Conservation (phyloP, 2,888 invertebrate genomes). For the Neoitamus cyanurus region DNA sequence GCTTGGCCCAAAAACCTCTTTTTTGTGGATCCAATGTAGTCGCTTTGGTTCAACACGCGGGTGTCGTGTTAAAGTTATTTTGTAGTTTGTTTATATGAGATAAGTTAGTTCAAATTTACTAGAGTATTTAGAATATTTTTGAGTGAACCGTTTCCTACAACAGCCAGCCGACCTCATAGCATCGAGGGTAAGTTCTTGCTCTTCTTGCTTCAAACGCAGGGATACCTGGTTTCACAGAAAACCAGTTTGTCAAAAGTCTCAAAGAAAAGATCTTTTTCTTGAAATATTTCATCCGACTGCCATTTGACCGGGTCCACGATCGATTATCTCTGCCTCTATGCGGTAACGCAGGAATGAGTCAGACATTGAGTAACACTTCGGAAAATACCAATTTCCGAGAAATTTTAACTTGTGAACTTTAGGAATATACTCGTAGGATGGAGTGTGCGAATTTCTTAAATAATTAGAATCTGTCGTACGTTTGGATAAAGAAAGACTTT, state of each 20-base stretch:
- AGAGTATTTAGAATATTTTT: not conserved
- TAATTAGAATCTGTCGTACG: not conserved
- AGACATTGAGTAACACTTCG: not conserved
- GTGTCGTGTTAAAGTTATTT: conserved; percentile 22
- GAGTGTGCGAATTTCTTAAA: not conserved
- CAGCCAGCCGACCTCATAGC: not conserved
- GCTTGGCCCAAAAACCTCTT: not conserved
- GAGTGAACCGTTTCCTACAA: conserved; percentile 2
- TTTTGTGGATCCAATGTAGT: conserved; percentile 48
- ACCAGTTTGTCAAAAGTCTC: not conserved
- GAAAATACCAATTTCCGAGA: not conserved
- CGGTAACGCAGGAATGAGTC: not conserved
- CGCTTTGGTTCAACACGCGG: conserved; percentile 41
- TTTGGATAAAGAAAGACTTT: too few species aligned
- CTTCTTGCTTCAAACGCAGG: not conserved
- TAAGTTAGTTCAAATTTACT: not conserved
- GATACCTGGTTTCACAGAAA: not conserved
- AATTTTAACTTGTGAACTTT: not conserved
- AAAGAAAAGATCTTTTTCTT: not conserved
- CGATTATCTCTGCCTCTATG: not conserved
- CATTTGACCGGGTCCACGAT: not conserved
- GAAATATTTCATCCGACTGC: not conserved
- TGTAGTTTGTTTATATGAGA: not conserved
- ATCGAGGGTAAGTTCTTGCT: not conserved
- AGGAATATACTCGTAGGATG: not conserved